Conservation (phyloP, 2,888 invertebrate species). For the Chrysotoxum bicinctum region DNA sequence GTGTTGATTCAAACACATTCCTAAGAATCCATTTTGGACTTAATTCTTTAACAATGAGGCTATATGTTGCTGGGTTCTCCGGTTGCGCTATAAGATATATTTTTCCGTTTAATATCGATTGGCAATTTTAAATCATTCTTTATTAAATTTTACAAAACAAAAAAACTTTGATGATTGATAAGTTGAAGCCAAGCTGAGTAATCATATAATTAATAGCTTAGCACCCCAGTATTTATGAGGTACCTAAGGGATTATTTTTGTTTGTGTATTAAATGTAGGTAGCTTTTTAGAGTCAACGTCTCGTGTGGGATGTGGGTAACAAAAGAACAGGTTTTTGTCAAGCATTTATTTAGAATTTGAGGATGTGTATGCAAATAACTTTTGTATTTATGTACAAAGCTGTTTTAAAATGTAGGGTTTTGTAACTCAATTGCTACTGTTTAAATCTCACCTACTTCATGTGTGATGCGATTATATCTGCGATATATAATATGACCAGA, state of each 20-base stretch:
- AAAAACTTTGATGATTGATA: background rate
- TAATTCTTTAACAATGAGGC: conserved; percentile 11
- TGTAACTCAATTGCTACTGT: no score
- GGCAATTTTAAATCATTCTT: background rate
- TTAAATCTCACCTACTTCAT: no score
- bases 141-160: background rate
- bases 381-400: no score
- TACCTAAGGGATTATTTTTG: conserved; percentile 12
- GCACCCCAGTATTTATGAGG: conserved; percentile 33
- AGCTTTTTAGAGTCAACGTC: conserved; percentile 41
- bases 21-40: conserved; percentile 24
- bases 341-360: background rate
- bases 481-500: no score
- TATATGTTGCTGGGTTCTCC: background rate
- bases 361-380: no score
- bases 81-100: conserved; percentile 15
- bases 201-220: background rate
- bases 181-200: background rate
- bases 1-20: conserved; percentile 52
- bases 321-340: background rate
- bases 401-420: no score
- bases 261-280: conserved; percentile 18
- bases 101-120: conserved; percentile 51
- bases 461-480: no score
- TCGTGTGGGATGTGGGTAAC: background rate